Percentiles rank a stretch among this genome's conserved stretches.
Evolutionary conservation across 2,888 invertebrate species (phyloP).

Genomic region (Drosophila mulleri): DNA sequence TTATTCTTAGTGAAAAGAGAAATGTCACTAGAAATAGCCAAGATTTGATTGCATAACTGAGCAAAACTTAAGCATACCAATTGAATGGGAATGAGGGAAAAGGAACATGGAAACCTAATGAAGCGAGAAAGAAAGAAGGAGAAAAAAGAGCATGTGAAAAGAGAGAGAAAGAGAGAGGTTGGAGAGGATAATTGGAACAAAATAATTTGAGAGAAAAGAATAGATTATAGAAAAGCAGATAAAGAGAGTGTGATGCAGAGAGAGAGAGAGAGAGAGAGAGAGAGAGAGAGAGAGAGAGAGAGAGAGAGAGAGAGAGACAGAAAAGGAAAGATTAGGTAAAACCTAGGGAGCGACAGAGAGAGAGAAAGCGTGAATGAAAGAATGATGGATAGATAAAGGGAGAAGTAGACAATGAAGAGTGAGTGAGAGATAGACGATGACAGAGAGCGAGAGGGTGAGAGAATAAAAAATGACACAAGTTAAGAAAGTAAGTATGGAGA

Average conservation of each 20-base stretch:
- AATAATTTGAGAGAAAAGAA: background rate
- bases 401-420: background rate
- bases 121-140: too few species aligned
- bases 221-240: background rate
- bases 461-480: too few species aligned
- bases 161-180: background rate
- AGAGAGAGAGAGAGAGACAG: background rate
- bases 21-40: background rate
- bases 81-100: too few species aligned
- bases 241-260: background rate
- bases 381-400: background rate
- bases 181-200: background rate
- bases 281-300: background rate
- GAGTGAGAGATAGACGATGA: too few species aligned
- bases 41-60: background rate
- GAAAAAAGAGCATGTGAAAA: too few species aligned
- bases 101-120: rapidly evolving
- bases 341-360: background rate
- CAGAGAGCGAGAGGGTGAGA: background rate
- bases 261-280: background rate
- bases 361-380: background rate
- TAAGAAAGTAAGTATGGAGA: too few species aligned
- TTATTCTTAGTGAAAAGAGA: background rate
- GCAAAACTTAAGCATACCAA: too few species aligned
- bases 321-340: background rate